Base-by-base conservation (phyloP, 1,140 invertebrate genomes). In the Leptinotarsa lineolata region DNA sequence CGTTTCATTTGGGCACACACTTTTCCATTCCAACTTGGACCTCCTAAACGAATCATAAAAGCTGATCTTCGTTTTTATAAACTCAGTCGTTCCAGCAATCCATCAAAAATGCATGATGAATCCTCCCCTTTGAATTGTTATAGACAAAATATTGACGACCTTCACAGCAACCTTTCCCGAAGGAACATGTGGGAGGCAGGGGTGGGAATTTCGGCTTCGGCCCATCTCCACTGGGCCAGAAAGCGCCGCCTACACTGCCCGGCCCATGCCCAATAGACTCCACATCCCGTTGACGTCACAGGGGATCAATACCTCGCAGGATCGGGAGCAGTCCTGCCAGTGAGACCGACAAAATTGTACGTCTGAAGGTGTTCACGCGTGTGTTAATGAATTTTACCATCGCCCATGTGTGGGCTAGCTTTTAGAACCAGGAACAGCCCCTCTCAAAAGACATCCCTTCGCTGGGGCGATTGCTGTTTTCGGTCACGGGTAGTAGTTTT, bases 391-490 rank as follows among this genome's bases (percentile, higher is more conserved):
- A 70, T 78, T 77, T 80, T 76, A 73, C 63, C 71, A 76, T 77
- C 87, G 91, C 92, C 90, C 92, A 96, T 96, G 94, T 95, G 92
- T 89, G 92, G 93, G 88, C 90, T 95, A 91, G 93, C 91, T 87
- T 95, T 95, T 92, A 95, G 91, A 89, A 95, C 94, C 85, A 92
- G 93, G 87, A 96, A 96, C 88, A 95, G 93, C 89, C 94, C 95
- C 88, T 95, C 94, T 86, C 94, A 95, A 88, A 96, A 95, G 90
- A 96, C 94, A 86, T 95, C 93, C 85, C 91, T 96, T 79, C 91
- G 95, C 86, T 96, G 95, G 94, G 94, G 94, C 84, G 95, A 96
- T 87, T 95, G 94, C 88, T 96, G 94, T 87, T 45, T 46, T 5
- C 16, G 44, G 18, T 45, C 69, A 22, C 11, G 54, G 30, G n/a